Base-by-base conservation (phyloP, 2,113 vertebrate species). In the Camelus dromedarius region DNA sequence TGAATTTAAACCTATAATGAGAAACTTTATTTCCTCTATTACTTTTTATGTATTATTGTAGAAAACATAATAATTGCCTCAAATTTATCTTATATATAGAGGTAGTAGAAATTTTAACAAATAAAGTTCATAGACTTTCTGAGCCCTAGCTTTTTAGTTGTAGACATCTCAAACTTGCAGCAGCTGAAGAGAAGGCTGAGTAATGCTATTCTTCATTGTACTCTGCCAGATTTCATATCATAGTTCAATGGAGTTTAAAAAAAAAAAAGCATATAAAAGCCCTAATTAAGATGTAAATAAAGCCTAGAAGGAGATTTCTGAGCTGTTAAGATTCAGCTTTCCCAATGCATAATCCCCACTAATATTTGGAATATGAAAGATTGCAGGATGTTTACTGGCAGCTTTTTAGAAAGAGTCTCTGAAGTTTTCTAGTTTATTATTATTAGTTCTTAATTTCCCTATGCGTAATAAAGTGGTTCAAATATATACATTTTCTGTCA, bases 401-500 rank as follows among this genome's bases (percentile, higher is more conserved):
- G 19, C 60, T 86, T 24, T 35, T 58, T 89, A 89, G 69, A 69
- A 79, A 79, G 12, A 5, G 22, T 77, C 7, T 93, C 20, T 42
- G n/a, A 97, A 73, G 50, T 88, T 84, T 69, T 67, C 6, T 93
- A 42, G 32, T 10, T 73, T 81, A 38, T 58, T 91, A 79, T 73
- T 81, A 38, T 58, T 91, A 79, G 38, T 90, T 92, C 30, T 94
- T 97, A 75, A 85, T 89, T 95, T 85, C 4, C n/a, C 20, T 94
- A 4, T 75, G 13, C 18, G 90, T 42, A 93, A 87, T 73, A 84
- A 95, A 86, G 12, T 88, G 13, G 4, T 72, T 56, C 42, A 80
- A 46, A 28, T 88, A 48, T 72, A 70, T 62, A 84, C 35, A 81
- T 95, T 93, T 89, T 94, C 22, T 80, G 35, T 56, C 38, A 60